Percentiles rank a stretch among this genome's conserved stretches.
Evolutionary conservation across 2,888 invertebrate species (phyloP).

Genomic region (Cetonia aurata): DNA sequence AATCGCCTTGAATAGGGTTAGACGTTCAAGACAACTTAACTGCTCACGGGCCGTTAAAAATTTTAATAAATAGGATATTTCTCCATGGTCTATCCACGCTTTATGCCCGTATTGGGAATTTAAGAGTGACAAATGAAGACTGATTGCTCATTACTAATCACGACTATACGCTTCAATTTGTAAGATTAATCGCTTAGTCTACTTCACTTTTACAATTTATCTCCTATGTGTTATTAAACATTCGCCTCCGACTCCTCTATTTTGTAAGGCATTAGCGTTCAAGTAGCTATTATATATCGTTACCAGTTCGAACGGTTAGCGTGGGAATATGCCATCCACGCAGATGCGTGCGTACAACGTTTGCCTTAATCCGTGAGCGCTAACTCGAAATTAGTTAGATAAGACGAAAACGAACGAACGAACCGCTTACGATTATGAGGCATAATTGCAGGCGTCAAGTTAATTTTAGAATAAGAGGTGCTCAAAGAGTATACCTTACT

Average conservation of each 20-base stretch:
- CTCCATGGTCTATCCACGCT: constrained; percentile 12
- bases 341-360: constrained; percentile 1
- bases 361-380: constrained; percentile 20
- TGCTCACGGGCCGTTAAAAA: constrained; percentile 32
- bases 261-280: constrained; percentile 1
- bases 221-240: constrained; percentile 38
- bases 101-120: constrained; percentile 26
- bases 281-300: constrained; percentile 29
- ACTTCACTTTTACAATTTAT: constrained; percentile 43
- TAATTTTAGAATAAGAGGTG: constrained; percentile 22
- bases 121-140: constrained; percentile 46
- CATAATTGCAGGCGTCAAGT: constrained; percentile 19
- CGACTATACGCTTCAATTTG: constrained; percentile 44
- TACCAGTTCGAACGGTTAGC: constrained; percentile 12
- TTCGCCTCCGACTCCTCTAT: constrained; percentile 11
- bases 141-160: constrained; percentile 46
- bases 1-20: constrained; percentile 29
- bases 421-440: constrained; percentile 23
- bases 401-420: constrained; percentile 10
- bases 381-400: constrained; percentile 20
- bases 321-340: constrained; percentile 24
- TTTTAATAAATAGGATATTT: constrained; percentile 41
- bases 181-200: constrained; percentile 42
- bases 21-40: constrained; percentile 39
- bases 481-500: constrained; percentile 2